These are phyloP conservation scores for Lucilia sericata DNA, from an alignment of 1,140 invertebrate species.

Conservation along the genomic window DNA sequence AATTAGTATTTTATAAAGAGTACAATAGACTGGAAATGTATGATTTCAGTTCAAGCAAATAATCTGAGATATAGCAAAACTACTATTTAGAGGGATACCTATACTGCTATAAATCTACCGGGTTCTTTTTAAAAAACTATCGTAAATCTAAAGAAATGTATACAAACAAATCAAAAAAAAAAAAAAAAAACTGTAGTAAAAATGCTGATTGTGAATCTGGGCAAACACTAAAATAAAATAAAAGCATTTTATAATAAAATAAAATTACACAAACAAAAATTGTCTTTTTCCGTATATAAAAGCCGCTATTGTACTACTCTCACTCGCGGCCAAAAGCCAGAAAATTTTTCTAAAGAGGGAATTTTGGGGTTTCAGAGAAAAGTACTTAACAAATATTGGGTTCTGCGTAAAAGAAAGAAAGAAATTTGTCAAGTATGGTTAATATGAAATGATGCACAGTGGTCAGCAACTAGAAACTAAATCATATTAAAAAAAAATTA, in stretches of 20 bases:
- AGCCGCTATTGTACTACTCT: not conserved
- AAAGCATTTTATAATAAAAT: not conserved
- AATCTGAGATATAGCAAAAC: no score
- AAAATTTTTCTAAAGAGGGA: not conserved
- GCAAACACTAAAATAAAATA: not conserved
- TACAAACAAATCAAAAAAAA: not conserved
- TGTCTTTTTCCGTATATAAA: not conserved
- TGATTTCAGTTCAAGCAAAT: no score
- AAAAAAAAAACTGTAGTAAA: not conserved
- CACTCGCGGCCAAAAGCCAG: no score
- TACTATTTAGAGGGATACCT: no score
- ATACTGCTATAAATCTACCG: no score
- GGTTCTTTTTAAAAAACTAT: no score
- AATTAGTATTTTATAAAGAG: no score
- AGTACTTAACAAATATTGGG: not conserved
- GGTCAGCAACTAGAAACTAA: no score
- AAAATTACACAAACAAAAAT: not conserved
- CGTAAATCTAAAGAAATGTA: not conserved
- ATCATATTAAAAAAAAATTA: no score
- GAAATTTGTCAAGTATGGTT: constrained; percentile 6
- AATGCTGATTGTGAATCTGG: not conserved
- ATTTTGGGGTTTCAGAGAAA: not conserved
- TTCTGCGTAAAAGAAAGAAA: not conserved
- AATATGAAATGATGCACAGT: not conserved
- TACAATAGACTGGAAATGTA: no score